A percentile compares a stretch with the other conserved stretches of the same genome.
These are phyloP conservation scores for Malacoraja senta DNA, from an alignment of 2,797 vertebrate genomes.

Conservation along the genomic window DNA sequence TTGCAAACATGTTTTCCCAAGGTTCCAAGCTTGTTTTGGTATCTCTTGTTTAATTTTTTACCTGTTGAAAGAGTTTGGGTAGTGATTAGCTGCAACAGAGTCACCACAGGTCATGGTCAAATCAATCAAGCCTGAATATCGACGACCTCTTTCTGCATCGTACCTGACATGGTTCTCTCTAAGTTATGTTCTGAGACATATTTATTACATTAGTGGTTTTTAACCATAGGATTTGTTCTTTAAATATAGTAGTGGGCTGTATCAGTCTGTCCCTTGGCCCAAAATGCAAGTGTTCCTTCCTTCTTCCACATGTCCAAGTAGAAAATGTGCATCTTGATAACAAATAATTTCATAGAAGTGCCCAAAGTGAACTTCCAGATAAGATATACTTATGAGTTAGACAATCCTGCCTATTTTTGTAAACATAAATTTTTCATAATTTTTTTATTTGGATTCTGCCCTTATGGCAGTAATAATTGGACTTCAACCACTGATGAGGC, in stretches of 20 bases:
- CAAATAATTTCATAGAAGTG: background rate
- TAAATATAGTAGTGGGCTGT: background rate
- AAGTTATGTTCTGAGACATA: too few species aligned
- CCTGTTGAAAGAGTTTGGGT: conserved; percentile 77
- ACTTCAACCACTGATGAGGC: background rate
- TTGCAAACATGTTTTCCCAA: conserved; percentile 84
- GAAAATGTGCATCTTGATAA: background rate
- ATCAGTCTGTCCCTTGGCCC: background rate
- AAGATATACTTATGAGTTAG: background rate
- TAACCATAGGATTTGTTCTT: background rate
- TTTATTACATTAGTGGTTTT: background rate
- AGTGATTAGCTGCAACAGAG: conserved; percentile 40
- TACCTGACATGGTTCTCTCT: too few species aligned
- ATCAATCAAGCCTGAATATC: conserved; percentile 4
- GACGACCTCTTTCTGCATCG: background rate
- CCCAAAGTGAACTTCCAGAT: background rate
- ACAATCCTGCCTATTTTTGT: background rate
- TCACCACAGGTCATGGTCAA: background rate
- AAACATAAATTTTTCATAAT: background rate
- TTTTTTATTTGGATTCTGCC: background rate
- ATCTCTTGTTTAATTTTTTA: conserved; percentile 87
- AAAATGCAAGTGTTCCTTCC: background rate
- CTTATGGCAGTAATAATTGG: too few species aligned
- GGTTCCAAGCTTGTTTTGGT: conserved; percentile 68
- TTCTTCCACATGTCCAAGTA: background rate